Percentiles rank a stretch among this genome's conserved stretches.
These are phyloP conservation scores for Cherax quadricarinatus DNA, from an alignment of 1,140 invertebrate species.

Conservation along the genomic window DNA sequence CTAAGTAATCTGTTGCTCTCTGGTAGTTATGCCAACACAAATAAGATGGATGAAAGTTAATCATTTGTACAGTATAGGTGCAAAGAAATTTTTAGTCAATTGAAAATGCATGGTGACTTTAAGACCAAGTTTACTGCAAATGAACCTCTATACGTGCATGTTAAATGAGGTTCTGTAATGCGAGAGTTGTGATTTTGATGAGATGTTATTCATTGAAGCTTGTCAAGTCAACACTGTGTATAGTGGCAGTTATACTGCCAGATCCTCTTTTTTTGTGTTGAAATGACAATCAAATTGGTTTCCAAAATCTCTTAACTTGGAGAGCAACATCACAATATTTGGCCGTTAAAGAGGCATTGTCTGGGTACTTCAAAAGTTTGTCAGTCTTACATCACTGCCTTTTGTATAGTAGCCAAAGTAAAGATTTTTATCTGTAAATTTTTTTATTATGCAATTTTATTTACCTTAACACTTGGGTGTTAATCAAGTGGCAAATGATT, in stretches of 20 bases:
- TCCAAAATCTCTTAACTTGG: not conserved
- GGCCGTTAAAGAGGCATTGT: not conserved
- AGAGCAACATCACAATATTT: not conserved
- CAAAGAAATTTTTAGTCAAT: not conserved
- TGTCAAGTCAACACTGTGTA: not conserved
- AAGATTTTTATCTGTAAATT: not conserved
- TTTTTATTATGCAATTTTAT: not conserved
- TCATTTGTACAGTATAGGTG: not conserved
- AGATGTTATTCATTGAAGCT: not conserved
- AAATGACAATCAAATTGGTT: not conserved
- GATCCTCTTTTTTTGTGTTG: not conserved
- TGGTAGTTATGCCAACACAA: not conserved
- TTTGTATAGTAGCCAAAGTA: not conserved
- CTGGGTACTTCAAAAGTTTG: not conserved
- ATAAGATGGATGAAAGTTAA: not conserved
- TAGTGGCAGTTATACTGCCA: not conserved
- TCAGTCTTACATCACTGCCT: not conserved
- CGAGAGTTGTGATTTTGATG: not conserved
- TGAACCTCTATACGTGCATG: not conserved
- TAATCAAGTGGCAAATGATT: not conserved
- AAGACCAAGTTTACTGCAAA: not conserved
- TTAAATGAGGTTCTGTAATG: too few relatives aligned
- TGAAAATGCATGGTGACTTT: not conserved
- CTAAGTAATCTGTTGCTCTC: not conserved
- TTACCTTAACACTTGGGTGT: not conserved